These are phyloP conservation scores for Parauchenoglanis ngamensis DNA, from an alignment of 2,797 vertebrate species.

Conservation along the genomic window DNA sequence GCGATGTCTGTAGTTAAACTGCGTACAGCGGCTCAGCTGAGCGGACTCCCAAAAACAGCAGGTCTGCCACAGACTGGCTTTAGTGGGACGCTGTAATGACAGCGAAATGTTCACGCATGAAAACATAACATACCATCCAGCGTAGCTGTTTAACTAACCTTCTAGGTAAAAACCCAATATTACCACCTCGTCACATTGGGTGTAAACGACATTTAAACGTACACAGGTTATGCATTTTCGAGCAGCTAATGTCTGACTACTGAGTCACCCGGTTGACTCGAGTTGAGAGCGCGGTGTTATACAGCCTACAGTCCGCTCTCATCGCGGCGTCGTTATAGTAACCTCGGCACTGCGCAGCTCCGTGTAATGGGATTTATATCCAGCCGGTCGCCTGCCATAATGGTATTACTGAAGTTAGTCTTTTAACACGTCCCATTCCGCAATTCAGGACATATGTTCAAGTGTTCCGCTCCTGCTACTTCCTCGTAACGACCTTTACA, in stretches of 20 bases:
- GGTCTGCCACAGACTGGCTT: background rate
- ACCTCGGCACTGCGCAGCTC: slow-evolving; percentile 27
- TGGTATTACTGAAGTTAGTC: slow-evolving; percentile 21
- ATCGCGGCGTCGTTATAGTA: slow-evolving; percentile 26
- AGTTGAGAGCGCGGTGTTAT: background rate
- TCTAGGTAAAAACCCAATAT: background rate
- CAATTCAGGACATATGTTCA: background rate
- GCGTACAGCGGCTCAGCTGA: background rate
- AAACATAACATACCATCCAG: slow-evolving; percentile 28
- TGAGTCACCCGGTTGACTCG: background rate
- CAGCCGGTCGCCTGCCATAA: background rate
- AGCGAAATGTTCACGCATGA: slow-evolving; percentile 33
- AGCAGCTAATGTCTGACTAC: background rate
- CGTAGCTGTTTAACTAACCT: slow-evolving; percentile 11
- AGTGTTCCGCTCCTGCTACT: background rate
- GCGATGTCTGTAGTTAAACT: background rate
- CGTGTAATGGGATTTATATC: background rate
- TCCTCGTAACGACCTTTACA: slow-evolving; percentile 17
- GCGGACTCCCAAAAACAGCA: background rate
- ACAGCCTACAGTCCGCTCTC: background rate
- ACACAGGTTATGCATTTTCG: background rate
- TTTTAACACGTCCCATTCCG: slow-evolving; percentile 8
- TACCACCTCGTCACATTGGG: background rate
- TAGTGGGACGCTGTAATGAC: background rate
- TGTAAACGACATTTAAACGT: background rate